These are phyloP conservation scores for Panthera tigris DNA, from an alignment of 2,113 vertebrate genomes.

Conservation along the genomic window DNA sequence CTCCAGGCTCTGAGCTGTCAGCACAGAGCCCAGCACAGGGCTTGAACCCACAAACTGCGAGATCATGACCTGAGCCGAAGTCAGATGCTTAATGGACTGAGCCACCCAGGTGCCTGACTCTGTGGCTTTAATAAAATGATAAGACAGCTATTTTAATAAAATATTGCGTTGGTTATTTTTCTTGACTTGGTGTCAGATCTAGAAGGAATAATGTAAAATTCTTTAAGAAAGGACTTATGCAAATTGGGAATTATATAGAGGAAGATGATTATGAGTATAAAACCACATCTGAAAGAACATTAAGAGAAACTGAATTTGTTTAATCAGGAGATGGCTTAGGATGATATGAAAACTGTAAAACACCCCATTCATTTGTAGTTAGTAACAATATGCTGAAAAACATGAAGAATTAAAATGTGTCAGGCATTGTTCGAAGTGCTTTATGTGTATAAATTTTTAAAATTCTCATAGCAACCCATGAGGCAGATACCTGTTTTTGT, in stretches of 20 bases:
- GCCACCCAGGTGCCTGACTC: no score
- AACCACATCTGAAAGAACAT: not conserved
- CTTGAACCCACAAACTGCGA: no score
- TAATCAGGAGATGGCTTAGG: not conserved
- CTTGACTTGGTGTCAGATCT: not conserved
- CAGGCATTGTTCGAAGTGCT: not conserved
- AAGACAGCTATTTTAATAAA: conserved; percentile 1
- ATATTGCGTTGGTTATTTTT: not conserved
- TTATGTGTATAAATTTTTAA: not conserved
- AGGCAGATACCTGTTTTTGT: not conserved
- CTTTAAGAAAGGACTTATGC: not conserved
- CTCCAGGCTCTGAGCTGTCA: no score
- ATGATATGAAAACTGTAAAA: not conserved
- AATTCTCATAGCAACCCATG: not conserved
- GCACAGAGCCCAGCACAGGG: no score
- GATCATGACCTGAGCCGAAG: no score
- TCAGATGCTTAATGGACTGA: no score
- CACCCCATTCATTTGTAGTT: not conserved
- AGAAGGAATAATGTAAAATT: not conserved
- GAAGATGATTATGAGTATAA: not conserved
- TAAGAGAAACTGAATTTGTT: not conserved
- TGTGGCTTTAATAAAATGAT: not conserved
- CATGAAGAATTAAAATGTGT: not conserved
- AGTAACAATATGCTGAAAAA: not conserved
- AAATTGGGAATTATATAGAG: not conserved